Conservation (phyloP, 2,888 invertebrate genomes). For the Leptopilina syphax region DNA sequence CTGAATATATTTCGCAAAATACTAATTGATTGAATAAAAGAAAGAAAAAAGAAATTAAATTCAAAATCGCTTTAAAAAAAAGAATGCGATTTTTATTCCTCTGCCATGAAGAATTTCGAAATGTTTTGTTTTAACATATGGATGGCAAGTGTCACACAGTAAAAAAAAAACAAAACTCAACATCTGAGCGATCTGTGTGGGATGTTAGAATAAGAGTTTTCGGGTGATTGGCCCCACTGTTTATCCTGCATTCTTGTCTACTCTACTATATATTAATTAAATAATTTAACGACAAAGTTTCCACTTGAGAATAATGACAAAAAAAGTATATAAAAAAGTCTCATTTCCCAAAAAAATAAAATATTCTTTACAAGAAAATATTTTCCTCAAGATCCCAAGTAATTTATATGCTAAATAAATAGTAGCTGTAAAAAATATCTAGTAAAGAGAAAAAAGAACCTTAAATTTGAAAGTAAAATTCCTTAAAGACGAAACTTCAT, state of each 20-base stretch:
- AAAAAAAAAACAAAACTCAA: constrained; percentile 22
- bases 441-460: not conserved
- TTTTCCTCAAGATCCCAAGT: too few species aligned
- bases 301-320: too few species aligned
- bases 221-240: constrained; percentile 5
- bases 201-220: not conserved
- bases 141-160: constrained; percentile 17
- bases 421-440: too few species aligned
- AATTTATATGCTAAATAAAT: too few species aligned
- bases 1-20: too few species aligned
- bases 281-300: not conserved
- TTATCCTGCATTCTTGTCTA: not conserved
- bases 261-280: not conserved
- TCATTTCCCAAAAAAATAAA: too few species aligned
- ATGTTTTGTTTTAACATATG: constrained; percentile 20
- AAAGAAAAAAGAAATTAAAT: too few species aligned
- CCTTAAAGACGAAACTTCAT: constrained; percentile 10
- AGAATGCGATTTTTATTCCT: not conserved
- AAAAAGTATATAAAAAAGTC: too few species aligned
- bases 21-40: too few species aligned
- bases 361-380: too few species aligned
- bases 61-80: too few species aligned
- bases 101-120: not conserved
- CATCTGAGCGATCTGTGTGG: constrained; percentile 4
- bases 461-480: not conserved